Percentiles rank a stretch among this genome's conserved stretches.
These are phyloP conservation scores for Drosophila orosa DNA, from an alignment of 1,140 invertebrate genomes.

Conservation along the genomic window DNA sequence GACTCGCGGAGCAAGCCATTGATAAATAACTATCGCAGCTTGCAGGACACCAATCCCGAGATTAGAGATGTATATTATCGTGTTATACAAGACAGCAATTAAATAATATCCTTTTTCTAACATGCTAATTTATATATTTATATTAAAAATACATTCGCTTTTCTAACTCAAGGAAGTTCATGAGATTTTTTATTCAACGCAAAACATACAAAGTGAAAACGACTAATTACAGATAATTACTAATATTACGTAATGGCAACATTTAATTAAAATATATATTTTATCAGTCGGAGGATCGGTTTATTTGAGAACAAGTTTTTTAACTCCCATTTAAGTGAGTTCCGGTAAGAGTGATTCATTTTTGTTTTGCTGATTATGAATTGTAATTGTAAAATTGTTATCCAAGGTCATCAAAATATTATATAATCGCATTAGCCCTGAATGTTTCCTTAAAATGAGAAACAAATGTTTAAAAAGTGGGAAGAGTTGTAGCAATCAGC, in stretches of 20 bases:
- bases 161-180: not conserved
- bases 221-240: not conserved
- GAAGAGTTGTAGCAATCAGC: slow-evolving; percentile 7
- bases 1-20: slow-evolving; percentile 47
- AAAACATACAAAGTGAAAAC: not conserved
- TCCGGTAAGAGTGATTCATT: not conserved
- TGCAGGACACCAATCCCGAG: slow-evolving; percentile 83
- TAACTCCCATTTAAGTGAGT: slow-evolving; percentile 1
- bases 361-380: not conserved
- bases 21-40: slow-evolving; percentile 59
- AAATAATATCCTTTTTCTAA: not conserved
- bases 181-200: not conserved
- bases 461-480: too few species aligned
- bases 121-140: not conserved
- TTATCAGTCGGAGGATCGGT: not conserved
- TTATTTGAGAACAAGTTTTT: slow-evolving; percentile 22
- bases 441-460: slow-evolving; percentile 1
- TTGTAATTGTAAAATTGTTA: not conserved
- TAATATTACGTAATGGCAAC: not conserved
- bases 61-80: slow-evolving; percentile 86
- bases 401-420: slow-evolving; percentile 9
- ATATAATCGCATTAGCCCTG: slow-evolving; percentile 4
- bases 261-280: slow-evolving; percentile 11
- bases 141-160: not conserved
- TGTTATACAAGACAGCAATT: not conserved